Percentiles rank a stretch among this genome's conserved stretches.
Evolutionary conservation across 2,888 invertebrate species (phyloP).

Genomic region (Meandrusa payeni): DNA sequence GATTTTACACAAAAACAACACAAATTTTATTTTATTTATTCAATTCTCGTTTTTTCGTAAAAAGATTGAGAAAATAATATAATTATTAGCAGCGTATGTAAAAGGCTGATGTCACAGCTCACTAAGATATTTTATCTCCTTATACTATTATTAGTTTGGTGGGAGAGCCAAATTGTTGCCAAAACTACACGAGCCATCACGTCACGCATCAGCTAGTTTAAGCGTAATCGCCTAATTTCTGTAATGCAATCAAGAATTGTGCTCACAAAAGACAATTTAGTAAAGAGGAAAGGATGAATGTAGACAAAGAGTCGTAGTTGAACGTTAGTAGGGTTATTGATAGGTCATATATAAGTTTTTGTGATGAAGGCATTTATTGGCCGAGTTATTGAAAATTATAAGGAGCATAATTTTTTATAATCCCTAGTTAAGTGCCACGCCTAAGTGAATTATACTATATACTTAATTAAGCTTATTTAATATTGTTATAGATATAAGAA

Average conservation of each 20-base stretch:
- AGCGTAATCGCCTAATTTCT: slow-evolving; percentile 37
- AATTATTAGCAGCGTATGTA: too few species aligned
- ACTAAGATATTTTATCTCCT: slow-evolving; percentile 30
- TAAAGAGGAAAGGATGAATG: slow-evolving; percentile 42
- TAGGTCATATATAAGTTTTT: slow-evolving; percentile 46
- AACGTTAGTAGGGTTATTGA: slow-evolving; percentile 35
- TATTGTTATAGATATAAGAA: slow-evolving; percentile 68
- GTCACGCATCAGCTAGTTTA: slow-evolving; percentile 46
- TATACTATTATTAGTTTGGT: slow-evolving; percentile 57
- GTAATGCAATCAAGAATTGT: slow-evolving; percentile 46
- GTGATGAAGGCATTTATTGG: slow-evolving; percentile 77
- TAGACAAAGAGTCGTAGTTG: slow-evolving; percentile 48
- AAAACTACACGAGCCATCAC: slow-evolving; percentile 59
- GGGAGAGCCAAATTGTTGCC: slow-evolving; percentile 74
- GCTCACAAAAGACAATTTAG: slow-evolving; percentile 76
- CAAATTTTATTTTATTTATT: slow-evolving; percentile 12
- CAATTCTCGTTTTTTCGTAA: slow-evolving; percentile 22
- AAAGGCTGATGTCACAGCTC: too few species aligned
- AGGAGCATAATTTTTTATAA: slow-evolving; percentile 67
- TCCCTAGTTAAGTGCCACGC: slow-evolving; percentile 74
- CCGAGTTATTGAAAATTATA: slow-evolving; percentile 64
- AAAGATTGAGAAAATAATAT: too few species aligned
- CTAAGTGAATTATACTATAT: slow-evolving; percentile 62
- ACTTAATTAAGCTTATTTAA: slow-evolving; percentile 70
- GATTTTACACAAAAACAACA: slow-evolving; percentile 14